Evolutionary conservation across 2,113 vertebrate genomes (phyloP).

Genomic region (Thermophis baileyi): DNA sequence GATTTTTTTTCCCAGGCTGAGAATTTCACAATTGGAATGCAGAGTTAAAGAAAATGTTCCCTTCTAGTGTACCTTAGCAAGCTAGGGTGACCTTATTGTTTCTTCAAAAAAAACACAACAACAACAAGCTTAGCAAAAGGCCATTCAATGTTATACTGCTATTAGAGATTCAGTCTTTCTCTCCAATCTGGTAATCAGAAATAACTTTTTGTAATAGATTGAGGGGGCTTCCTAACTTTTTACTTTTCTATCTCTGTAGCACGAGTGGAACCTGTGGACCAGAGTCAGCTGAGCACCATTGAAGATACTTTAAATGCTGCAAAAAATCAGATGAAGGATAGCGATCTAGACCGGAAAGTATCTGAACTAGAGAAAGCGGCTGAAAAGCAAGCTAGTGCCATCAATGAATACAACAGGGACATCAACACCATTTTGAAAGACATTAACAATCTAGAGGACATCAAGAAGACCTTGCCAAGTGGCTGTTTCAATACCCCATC

Average conservation of each 20-base stretch:
- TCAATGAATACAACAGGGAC: conserved; percentile 86
- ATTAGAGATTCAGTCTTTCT: neutral
- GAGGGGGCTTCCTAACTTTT: neutral
- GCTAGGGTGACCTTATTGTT: too few species aligned
- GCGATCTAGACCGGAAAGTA: conserved; percentile 85
- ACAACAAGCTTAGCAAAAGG: neutral
- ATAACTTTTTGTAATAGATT: neutral
- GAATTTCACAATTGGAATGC: neutral
- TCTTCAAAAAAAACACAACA: neutral
- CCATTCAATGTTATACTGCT: neutral
- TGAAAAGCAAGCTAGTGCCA: conserved; percentile 83
- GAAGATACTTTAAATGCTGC: conserved; percentile 83
- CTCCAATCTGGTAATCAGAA: neutral
- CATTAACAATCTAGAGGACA: conserved; percentile 93
- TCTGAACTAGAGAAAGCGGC: conserved; percentile 83
- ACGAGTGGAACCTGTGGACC: conserved; percentile 91
- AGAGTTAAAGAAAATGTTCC: neutral
- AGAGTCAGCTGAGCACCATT: conserved; percentile 88
- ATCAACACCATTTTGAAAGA: conserved; percentile 89
- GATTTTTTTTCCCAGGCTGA: accelerated
- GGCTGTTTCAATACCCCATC: conserved; percentile 97
- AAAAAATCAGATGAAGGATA: conserved; percentile 84
- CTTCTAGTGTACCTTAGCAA: neutral
- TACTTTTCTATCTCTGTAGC: conserved; percentile 69
- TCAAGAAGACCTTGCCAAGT: conserved; percentile 88